Evolutionary conservation across 1,140 invertebrate genomes (phyloP).

Genomic region (Eufriesea mexicana): DNA sequence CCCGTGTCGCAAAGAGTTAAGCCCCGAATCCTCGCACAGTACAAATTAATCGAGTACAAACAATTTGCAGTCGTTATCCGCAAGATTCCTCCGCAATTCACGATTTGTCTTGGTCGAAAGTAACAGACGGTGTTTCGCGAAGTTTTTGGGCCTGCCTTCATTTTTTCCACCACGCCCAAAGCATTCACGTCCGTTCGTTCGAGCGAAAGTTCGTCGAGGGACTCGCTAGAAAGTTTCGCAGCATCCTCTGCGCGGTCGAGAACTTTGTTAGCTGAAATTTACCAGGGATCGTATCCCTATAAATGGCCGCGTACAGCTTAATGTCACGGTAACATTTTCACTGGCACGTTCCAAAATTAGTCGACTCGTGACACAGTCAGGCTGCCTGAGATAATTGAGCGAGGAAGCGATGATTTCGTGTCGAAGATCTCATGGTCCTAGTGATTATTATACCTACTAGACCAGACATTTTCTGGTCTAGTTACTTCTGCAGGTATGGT

Average conservation of each 20-base stretch:
- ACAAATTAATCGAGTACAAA: not conserved
- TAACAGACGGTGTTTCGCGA: not conserved
- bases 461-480: too few relatives aligned
- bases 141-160: not conserved
- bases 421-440: not conserved
- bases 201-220: not conserved
- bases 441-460: not conserved
- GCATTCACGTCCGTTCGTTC: not conserved
- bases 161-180: too few relatives aligned
- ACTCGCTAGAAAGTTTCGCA: not conserved
- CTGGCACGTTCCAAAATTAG: not conserved
- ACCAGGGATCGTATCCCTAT: not conserved
- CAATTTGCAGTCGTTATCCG: not conserved
- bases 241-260: not conserved
- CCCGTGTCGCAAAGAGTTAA: too few relatives aligned
- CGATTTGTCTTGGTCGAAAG: not conserved
- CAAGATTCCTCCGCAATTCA: not conserved
- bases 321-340: constrained; percentile 17
- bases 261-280: constrained; percentile 1
- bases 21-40: not conserved
- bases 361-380: not conserved
- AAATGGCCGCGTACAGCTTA: constrained; percentile 9
- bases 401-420: not conserved
- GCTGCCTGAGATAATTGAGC: too few relatives aligned
- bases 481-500: too few relatives aligned